Base-by-base conservation (phyloP, 2,113 vertebrate species). In the Pygoscelis antarcticus region DNA sequence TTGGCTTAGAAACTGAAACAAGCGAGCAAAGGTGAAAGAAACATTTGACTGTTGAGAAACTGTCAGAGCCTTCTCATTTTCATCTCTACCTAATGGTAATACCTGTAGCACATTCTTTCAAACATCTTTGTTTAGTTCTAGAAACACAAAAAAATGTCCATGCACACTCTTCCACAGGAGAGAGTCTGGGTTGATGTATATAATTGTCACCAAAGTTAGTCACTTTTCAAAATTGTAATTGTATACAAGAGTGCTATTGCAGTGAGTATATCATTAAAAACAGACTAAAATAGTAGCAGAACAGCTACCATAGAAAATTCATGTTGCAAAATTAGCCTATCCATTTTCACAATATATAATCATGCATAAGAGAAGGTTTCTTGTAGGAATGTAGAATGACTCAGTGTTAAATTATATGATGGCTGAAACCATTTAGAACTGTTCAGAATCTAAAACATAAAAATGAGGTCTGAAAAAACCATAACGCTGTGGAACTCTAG, bases 261-360 rank as follows among this genome's bases (percentile, higher is more conserved):
- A 94, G 96, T 76, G 96, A 95, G 84, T 95, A 77, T 97, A 95
- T 97, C 93, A 96, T 98, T 97, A 95, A 95, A 98, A 98, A 77
- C 82, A 91, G 82, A 95, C 96, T 72, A 97, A 97, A 97, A 97
- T 96, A 97, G 96, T 94, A 97, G 89, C 57, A 92, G 90, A 94
- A 76, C 60, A 88, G 57, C 83, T 88, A 93, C 93, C 84, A 91
- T 90, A 96, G 97, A 97, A 97, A 97, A 97, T 93, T 94, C 74
- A 91, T 94, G 92, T 68, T 91, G 74, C 95, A 96, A 98, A 98
- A 94, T 96, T 93, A 98, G 95, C 95, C 93, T 94, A 96, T 96
- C 96, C 82, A 30, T 97, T 98, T 97, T 97, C 74, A 61, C 96
- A 97, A 96, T 89, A 94, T 98, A 89, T 98, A 98, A 98, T 98